Percentiles rank a stretch among this genome's conserved stretches.
Evolutionary conservation across 2,797 vertebrate species (phyloP).

Genomic region (Hozukius guyotensis): DNA sequence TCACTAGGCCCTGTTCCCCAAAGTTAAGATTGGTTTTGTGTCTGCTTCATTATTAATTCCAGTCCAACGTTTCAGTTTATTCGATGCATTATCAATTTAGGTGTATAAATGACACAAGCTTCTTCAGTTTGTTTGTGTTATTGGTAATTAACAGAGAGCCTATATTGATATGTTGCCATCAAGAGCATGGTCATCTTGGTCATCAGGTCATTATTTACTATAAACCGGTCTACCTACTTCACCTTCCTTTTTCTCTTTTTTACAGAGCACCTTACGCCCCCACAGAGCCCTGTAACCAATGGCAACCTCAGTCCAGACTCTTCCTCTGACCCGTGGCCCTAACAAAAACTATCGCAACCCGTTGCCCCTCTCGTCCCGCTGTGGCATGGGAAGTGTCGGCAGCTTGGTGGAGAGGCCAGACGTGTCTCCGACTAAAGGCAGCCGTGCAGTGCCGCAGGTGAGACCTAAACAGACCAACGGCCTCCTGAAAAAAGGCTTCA

Average conservation of each 20-base stretch:
- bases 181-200: background rate
- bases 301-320: slow-evolving; percentile 92
- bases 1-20: too few species aligned
- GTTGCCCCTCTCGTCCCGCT: slow-evolving; percentile 75
- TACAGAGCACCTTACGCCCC: slow-evolving; percentile 80
- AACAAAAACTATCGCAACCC: slow-evolving; percentile 81
- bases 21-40: too few species aligned
- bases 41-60: too few species aligned
- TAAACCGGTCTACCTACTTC: background rate
- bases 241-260: slow-evolving; percentile 39
- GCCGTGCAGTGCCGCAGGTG: slow-evolving; percentile 84
- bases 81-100: too few species aligned
- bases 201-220: background rate
- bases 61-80: too few species aligned
- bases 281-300: slow-evolving; percentile 88
- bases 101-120: too few species aligned
- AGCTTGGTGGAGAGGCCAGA: slow-evolving; percentile 95
- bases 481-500: slow-evolving; percentile 90
- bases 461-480: slow-evolving; percentile 90
- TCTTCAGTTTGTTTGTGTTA: background rate
- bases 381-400: slow-evolving; percentile 96
- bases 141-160: background rate
- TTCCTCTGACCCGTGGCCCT: slow-evolving; percentile 87
- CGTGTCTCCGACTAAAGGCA: slow-evolving; percentile 85
- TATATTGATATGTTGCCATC: background rate